These are phyloP conservation scores for Sarcophaga peregrina DNA, from an alignment of 1,140 invertebrate genomes.

Conservation along the genomic window DNA sequence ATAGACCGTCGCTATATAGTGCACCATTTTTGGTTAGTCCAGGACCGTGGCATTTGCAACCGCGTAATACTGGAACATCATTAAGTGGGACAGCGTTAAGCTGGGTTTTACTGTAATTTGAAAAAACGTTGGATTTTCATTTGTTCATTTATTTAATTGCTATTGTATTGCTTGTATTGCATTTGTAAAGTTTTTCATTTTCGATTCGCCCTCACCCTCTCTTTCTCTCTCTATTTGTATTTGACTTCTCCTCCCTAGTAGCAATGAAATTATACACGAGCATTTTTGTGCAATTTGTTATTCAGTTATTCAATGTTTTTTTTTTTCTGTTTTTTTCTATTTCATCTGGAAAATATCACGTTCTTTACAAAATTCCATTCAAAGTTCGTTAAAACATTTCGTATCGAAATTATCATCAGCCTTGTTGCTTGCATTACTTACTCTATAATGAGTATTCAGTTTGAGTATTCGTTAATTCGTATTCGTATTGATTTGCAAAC, in stretches of 20 bases:
- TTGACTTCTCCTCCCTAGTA: too few species aligned
- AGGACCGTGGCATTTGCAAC: too few species aligned
- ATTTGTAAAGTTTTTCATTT: neutral
- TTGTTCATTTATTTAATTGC: constrained; percentile 15
- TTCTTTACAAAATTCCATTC: neutral
- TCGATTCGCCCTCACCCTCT: neutral
- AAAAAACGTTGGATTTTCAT: neutral
- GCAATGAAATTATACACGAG: too few species aligned
- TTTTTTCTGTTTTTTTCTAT: neutral
- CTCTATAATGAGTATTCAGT: neutral
- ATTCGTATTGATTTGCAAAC: neutral
- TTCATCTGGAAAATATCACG: neutral
- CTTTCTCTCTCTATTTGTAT: too few species aligned
- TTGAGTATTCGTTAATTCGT: too few species aligned
- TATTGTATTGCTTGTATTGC: neutral
- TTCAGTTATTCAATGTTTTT: too few species aligned
- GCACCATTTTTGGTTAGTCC: too few species aligned
- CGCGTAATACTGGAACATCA: too few species aligned
- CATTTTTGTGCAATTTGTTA: too few species aligned
- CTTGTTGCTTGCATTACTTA: neutral
- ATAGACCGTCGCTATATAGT: too few species aligned
- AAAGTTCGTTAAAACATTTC: neutral
- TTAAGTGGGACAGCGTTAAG: too few species aligned
- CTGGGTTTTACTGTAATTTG: neutral
- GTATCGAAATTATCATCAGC: neutral